Percentiles rank a stretch among this genome's conserved stretches.
These are phyloP conservation scores for Leucozona laternaria DNA, from an alignment of 2,888 invertebrate genomes.

Conservation along the genomic window DNA sequence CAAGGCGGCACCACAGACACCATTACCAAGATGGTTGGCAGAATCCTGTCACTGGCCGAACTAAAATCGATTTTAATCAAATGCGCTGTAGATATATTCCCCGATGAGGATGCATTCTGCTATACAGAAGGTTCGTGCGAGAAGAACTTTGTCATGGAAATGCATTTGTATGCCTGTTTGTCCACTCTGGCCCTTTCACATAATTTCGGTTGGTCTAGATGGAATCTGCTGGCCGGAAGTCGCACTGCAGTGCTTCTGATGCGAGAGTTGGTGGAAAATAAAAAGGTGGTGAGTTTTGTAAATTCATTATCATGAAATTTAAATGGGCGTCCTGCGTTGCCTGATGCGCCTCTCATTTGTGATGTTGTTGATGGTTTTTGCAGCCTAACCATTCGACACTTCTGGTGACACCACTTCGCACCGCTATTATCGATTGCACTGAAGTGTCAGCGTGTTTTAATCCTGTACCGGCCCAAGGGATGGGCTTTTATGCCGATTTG, in stretches of 20 bases:
- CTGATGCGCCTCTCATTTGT: no score
- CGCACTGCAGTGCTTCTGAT: conserved; percentile 82
- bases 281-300: conserved; percentile 80
- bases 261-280: conserved; percentile 82
- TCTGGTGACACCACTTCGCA: conserved; percentile 88
- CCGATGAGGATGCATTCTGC: conserved; percentile 90
- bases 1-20: conserved; percentile 82
- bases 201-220: conserved; percentile 93
- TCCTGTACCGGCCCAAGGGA: conserved; percentile 83
- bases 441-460: conserved; percentile 90
- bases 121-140: conserved; percentile 88
- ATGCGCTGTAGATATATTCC: conserved; percentile 92
- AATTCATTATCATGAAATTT: conserved; percentile 42
- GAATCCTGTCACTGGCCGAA: conserved; percentile 79
- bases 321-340: conserved; percentile 13
- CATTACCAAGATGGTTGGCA: conserved; percentile 82
- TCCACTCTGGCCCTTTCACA: conserved; percentile 89
- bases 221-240: conserved; percentile 86
- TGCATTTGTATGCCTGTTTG: conserved; percentile 91
- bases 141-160: conserved; percentile 89
- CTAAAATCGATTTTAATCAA: conserved; percentile 83
- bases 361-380: background rate
- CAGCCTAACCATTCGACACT: conserved; percentile 83
- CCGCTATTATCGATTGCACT: conserved; percentile 88
- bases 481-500: conserved; percentile 89